These are phyloP conservation scores for Noctilio leporinus DNA, from an alignment of 2,113 vertebrate genomes.

Conservation along the genomic window DNA sequence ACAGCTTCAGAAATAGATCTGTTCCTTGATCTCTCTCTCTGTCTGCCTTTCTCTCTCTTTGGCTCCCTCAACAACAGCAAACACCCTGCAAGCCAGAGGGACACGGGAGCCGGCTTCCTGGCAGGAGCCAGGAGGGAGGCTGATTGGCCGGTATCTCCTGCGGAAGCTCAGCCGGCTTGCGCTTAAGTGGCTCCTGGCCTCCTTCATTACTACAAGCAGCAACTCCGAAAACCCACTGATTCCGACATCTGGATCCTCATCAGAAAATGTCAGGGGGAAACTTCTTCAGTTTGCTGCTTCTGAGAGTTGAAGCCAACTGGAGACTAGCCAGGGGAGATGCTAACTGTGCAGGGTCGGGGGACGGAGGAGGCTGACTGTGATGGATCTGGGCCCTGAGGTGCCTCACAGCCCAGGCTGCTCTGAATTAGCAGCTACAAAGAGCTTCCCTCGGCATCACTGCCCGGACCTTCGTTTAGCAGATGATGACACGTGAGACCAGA, in stretches of 20 bases:
- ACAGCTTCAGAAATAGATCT: not conserved
- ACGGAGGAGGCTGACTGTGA: not conserved
- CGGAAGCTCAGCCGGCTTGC: not conserved
- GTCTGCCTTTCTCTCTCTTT: not conserved
- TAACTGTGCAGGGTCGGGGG: not conserved
- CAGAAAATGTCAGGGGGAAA: not conserved
- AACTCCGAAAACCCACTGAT: conserved; percentile 38
- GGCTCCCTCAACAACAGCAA: not conserved
- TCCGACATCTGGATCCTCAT: conserved; percentile 36
- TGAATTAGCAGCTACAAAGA: not conserved
- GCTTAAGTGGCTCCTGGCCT: not conserved
- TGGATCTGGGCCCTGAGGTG: not conserved
- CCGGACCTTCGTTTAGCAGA: not conserved
- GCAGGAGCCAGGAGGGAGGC: fast-evolving
- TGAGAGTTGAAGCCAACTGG: not conserved
- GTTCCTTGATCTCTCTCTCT: not conserved
- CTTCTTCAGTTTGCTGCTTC: not conserved
- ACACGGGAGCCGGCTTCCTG: not conserved
- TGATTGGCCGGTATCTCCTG: not conserved
- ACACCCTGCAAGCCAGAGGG: not conserved
- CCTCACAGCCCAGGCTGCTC: not conserved
- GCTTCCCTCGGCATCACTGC: not conserved
- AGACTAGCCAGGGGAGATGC: conserved; percentile 21
- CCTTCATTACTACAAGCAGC: not conserved
- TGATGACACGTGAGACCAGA: not conserved